phyloP scores from a whole-genome alignment of 2,797 vertebrate species.

The Fratercula arctica region DNA sequence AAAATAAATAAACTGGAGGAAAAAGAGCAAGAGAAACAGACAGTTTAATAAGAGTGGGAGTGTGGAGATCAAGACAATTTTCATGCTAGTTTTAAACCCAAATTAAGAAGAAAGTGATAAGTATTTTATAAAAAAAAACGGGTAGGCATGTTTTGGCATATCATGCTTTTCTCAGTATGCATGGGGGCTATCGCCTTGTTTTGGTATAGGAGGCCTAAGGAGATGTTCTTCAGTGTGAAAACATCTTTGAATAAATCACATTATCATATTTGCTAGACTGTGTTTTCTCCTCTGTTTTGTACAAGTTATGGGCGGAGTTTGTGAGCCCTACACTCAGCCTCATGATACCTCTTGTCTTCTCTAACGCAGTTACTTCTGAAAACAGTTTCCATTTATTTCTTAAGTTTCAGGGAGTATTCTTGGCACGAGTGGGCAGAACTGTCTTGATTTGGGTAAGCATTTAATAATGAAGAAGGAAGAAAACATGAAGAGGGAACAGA shows the following conservation, averaged over 20 bases:
- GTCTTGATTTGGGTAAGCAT: neutral
- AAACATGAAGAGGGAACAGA: neutral
- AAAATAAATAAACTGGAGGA: neutral
- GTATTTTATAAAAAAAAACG: neutral
- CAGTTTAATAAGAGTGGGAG: neutral
- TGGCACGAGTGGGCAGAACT: neutral
- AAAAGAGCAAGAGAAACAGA: neutral
- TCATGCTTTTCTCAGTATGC: neutral
- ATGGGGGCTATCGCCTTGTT: neutral
- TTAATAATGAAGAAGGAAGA: neutral
- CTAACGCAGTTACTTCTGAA: neutral
- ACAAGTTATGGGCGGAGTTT: neutral
- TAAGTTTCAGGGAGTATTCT: neutral
- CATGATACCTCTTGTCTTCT: neutral
- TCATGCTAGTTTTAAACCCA: neutral
- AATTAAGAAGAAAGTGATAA: neutral
- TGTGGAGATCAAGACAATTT: neutral
- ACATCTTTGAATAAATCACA: neutral
- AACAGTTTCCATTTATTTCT: neutral
- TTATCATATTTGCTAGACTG: conserved; percentile 22
- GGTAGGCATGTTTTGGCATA: neutral
- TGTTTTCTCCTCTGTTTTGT: conserved; percentile 5
- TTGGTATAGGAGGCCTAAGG: neutral
- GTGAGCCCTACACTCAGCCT: neutral
- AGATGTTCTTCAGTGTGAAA: neutral